Evolutionary conservation across 2,797 vertebrate genomes (phyloP), one percentile per base, ranked within the genome.

Genomic region (Chaunax sp.): DNA sequence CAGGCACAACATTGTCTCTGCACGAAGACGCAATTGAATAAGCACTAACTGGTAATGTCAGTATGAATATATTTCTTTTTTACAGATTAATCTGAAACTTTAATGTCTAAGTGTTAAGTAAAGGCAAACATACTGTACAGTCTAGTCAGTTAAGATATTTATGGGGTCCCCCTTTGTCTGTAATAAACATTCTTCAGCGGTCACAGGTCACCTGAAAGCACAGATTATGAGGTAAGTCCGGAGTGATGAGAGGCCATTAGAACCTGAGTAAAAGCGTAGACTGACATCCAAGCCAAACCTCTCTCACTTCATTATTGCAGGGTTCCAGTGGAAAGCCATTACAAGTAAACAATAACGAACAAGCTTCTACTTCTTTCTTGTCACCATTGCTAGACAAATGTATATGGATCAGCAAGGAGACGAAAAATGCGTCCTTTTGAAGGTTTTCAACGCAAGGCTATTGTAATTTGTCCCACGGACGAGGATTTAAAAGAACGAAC

Each of bases 381-480:
- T 95, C 93, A 89, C 91, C 92, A 83, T 93, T 90, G 90, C 90
- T 95, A 98, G 97, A 98, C 97, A 93, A 98, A 98, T 92, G 97
- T 98, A 88, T 98, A 98, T 92, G 96, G 95, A 89, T 97, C 97
- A 82, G 97, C 96, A 88, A 97, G 97, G 94, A 96, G 96, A 92
- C 96, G 96, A 94, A 98, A 98, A 95, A 97, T 98, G 96, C 95
- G 96, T 90, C 97, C 97, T 87, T 98, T 98, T 94, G 97, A 97
- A 95, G 96, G 97, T 87, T 98, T 98, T 94, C 95, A 96, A 91
- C 96, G 96, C 92, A 97, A 96, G 90, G 97, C 96, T 92, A 94
- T 98, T 93, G 94, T 98, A 88, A 97, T 98, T 94, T 98, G 96
- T 92, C 97, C 97, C 92, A 96, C 95, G 86, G 97, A 98, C 64